Conservation (phyloP, 1,140 invertebrate genomes). For the Sinella curviseta region DNA sequence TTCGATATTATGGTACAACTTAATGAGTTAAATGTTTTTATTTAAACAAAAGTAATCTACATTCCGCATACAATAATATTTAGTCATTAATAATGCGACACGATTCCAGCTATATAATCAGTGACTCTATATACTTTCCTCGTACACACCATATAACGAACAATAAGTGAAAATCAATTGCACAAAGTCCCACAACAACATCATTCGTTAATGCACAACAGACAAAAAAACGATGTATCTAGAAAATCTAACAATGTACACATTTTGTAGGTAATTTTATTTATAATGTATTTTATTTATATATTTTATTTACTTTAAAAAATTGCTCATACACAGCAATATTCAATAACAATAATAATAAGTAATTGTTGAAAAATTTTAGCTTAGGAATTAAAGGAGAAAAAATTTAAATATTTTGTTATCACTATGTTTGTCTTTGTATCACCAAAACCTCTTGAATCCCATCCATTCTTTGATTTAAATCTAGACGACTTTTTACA, state of each 20-base stretch:
- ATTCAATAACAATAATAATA: no score
- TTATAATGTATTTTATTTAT: background rate
- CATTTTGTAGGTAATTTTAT: background rate
- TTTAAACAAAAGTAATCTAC: background rate
- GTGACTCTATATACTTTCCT: background rate
- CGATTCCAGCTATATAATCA: background rate
- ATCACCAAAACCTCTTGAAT: background rate
- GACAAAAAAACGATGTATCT: conserved; percentile 1
- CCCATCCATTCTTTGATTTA: background rate
- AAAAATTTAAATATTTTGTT: no score
- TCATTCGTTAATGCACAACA: background rate
- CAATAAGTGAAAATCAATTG: background rate
- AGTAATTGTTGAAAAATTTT: no score
- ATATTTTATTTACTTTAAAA: no score
- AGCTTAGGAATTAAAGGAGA: no score
- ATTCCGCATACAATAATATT: background rate
- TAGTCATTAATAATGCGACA: background rate
- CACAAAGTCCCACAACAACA: conserved; percentile 17
- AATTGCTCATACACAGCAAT: no score
- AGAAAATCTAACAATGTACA: background rate
- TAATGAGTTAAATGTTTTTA: background rate
- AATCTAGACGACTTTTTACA: background rate
- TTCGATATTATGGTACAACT: no score
- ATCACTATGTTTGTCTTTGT: background rate
- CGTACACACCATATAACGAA: background rate